Conservation (phyloP, 2,888 invertebrate species). For the Salpingus planirostris region DNA sequence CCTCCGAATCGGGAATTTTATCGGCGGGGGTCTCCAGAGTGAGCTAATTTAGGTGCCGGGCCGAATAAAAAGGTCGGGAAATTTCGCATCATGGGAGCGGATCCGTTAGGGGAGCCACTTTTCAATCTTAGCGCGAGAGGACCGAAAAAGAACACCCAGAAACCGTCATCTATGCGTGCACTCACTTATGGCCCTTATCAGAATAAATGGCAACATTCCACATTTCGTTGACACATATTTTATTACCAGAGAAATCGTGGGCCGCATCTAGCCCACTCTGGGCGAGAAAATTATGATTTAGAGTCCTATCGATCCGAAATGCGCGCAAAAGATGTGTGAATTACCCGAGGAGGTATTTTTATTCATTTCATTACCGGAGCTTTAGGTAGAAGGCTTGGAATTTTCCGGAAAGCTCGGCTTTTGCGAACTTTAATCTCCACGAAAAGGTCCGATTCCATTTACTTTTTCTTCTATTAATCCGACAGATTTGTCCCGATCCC, state of each 20-base stretch:
- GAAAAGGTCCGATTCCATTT: no score
- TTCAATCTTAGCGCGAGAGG: slow-evolving; percentile 14
- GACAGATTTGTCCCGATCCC: no score
- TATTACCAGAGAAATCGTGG: slow-evolving; percentile 12
- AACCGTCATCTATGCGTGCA: slow-evolving; percentile 16
- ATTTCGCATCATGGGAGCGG: no score
- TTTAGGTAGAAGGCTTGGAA: no score
- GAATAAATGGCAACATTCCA: slow-evolving; percentile 19
- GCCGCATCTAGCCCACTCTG: slow-evolving; percentile 7
- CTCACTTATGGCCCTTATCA: slow-evolving; percentile 21
- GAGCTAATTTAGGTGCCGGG: neutral
- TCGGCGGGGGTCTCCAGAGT: neutral
- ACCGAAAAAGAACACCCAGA: no score
- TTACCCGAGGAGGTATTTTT: no score
- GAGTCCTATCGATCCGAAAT: no score
- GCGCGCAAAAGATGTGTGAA: no score
- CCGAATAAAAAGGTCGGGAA: neutral
- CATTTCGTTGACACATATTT: slow-evolving; percentile 20
- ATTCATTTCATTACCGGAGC: no score
- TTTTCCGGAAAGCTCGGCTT: no score
- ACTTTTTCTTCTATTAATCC: no score
- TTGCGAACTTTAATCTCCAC: no score
- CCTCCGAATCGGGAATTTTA: neutral
- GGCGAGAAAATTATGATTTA: slow-evolving; percentile 12
- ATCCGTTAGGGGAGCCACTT: slow-evolving; percentile 17